A percentile compares a stretch with the other conserved stretches of the same genome.
Evolutionary conservation across 2,113 vertebrate species (phyloP).

Genomic region (Trichomycterus rosablanca): DNA sequence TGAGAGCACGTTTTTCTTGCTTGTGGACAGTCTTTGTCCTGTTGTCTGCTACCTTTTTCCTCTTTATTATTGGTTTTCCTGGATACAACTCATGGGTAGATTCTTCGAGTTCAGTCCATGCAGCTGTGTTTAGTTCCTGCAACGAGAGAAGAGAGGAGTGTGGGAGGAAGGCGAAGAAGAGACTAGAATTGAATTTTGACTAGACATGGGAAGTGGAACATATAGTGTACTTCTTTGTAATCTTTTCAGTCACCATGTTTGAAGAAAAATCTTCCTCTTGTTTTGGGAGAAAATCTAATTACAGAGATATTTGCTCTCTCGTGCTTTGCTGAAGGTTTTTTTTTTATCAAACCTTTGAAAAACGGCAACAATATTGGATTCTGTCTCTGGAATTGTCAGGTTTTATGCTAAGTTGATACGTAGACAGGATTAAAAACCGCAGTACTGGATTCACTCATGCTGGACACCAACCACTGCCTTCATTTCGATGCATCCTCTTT

Average conservation of each 20-base stretch:
- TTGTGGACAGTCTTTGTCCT: conserved; percentile 5
- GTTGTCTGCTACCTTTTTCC: neutral
- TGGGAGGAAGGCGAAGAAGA: conserved; percentile 21
- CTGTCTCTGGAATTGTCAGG: conserved; percentile 3
- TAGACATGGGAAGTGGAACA: conserved; percentile 29
- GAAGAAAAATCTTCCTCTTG: neutral
- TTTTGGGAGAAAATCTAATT: neutral
- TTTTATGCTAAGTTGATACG: conserved; percentile 23
- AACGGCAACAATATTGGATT: conserved; percentile 26
- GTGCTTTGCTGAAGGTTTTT: too few species aligned
- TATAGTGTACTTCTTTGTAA: conserved; percentile 23
- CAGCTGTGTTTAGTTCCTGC: conserved; percentile 1
- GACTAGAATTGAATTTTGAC: conserved; percentile 16
- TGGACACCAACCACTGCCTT: conserved; percentile 70
- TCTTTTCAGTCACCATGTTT: neutral
- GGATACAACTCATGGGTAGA: conserved; percentile 7
- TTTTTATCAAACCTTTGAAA: neutral
- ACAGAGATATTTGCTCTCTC: too few species aligned
- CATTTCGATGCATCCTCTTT: conserved; percentile 61
- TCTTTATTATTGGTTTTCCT: conserved; percentile 8
- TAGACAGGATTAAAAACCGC: conserved; percentile 29
- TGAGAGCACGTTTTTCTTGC: neutral
- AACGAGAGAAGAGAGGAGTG: conserved; percentile 9
- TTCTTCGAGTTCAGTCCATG: conserved; percentile 10
- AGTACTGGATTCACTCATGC: conserved; percentile 62